Percentiles rank a stretch among this genome's conserved stretches.
Evolutionary conservation across 2,888 invertebrate species (phyloP).

Genomic region (Pecten maximus): DNA sequence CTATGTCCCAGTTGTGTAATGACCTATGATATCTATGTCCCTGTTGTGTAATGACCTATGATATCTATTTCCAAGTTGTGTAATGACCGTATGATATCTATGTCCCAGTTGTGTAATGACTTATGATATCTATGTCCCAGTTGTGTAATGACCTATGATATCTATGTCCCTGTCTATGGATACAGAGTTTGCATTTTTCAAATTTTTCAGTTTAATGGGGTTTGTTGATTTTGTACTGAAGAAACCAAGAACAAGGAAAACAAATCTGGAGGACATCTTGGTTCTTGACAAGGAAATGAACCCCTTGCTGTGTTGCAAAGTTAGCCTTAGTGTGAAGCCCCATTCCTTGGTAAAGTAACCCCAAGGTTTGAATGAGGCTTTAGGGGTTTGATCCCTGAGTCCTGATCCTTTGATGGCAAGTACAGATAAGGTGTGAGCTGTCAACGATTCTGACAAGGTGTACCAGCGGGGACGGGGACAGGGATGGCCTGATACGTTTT

Average conservation of each 20-base stretch:
- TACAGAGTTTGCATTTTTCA: no score
- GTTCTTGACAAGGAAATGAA: background rate
- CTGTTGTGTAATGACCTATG: no score
- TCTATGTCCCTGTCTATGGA: no score
- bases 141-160: no score
- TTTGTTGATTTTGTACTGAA: background rate
- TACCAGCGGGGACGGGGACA: background rate
- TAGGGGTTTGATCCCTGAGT: background rate
- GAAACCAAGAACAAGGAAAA: background rate
- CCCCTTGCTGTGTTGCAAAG: background rate
- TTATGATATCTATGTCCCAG: no score
- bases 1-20: no score
- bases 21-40: no score
- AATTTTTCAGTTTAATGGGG: no score
- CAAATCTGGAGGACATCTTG: background rate
- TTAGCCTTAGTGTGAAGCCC: background rate
- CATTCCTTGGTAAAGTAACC: background rate
- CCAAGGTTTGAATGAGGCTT: background rate
- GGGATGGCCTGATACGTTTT: slow-evolving; percentile 9
- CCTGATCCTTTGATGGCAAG: background rate
- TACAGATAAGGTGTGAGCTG: slow-evolving; percentile 2
- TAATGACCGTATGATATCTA: no score
- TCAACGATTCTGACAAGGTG: background rate
- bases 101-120: no score
- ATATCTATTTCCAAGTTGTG: no score